These are phyloP conservation scores for Pelecanoides urinatrix DNA, from an alignment of 2,113 vertebrate genomes.

Conservation along the genomic window DNA sequence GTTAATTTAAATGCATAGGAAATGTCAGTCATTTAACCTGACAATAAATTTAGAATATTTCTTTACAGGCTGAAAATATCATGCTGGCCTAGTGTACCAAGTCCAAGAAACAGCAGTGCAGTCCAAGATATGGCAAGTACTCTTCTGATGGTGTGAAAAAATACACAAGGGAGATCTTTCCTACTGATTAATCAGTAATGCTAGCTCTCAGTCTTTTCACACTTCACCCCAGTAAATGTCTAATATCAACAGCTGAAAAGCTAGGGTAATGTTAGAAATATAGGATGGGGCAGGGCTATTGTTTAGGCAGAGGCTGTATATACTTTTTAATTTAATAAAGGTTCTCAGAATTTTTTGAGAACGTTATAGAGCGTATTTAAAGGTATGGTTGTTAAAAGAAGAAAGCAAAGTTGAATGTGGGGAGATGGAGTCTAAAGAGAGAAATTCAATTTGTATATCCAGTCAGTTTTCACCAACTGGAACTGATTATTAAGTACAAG, in stretches of 20 bases:
- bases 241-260: background rate
- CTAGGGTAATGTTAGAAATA: background rate
- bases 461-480: background rate
- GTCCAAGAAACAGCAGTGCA: conserved; percentile 76
- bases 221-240: background rate
- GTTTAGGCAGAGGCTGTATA: background rate
- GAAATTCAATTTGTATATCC: background rate
- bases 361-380: background rate
- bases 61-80: conserved; percentile 63
- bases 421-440: background rate
- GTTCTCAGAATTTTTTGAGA: background rate
- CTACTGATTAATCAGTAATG: background rate
- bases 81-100: conserved; percentile 79
- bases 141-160: conserved; percentile 43
- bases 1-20: background rate
- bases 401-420: background rate
- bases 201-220: background rate
- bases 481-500: background rate
- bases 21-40: background rate
- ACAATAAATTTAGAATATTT: background rate
- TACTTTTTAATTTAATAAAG: background rate
- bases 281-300: background rate
- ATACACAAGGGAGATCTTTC: background rate
- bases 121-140: conserved; percentile 71
- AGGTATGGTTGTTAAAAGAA: background rate